A percentile compares a stretch with the other conserved stretches of the same genome.
Conservation (phyloP, 2,888 invertebrate species). For the Watsonalla binaria region DNA sequence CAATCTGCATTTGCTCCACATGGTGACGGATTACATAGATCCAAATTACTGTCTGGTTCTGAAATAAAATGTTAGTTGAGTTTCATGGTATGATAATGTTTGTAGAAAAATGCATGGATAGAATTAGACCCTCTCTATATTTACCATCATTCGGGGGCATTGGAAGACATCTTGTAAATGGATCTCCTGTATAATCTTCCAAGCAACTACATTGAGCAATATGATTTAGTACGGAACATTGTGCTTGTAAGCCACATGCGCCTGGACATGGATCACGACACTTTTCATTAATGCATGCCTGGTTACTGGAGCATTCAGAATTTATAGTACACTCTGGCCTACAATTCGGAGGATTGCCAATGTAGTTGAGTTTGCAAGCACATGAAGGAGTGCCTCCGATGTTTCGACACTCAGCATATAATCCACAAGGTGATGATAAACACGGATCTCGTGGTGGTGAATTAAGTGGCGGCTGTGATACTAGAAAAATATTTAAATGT, state of each 20-base stretch:
- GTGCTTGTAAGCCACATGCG: constrained; percentile 80
- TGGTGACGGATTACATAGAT: constrained; percentile 82
- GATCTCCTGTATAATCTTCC: constrained; percentile 78
- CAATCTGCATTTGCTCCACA: constrained; percentile 87
- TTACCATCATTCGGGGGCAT: constrained; percentile 54
- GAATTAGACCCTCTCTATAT: neutral
- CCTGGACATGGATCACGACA: constrained; percentile 84
- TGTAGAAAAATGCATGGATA: neutral
- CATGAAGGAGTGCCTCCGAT: constrained; percentile 78
- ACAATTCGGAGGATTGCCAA: constrained; percentile 83
- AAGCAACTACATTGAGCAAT: constrained; percentile 81
- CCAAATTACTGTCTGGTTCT: constrained; percentile 47
- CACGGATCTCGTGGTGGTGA: constrained; percentile 74
- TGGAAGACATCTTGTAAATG: constrained; percentile 71
- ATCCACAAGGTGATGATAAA: constrained; percentile 83
- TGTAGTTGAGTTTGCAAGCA: constrained; percentile 78
- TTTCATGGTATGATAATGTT: neutral
- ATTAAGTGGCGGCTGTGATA: constrained; percentile 47
- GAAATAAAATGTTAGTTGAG: constrained; percentile 10
- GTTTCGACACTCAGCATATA: constrained; percentile 80
- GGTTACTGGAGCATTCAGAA: constrained; percentile 82
- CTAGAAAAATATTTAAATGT: constrained; percentile 32
- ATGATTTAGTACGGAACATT: constrained; percentile 80
- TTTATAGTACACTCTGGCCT: constrained; percentile 84
- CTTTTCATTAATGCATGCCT: constrained; percentile 82